Percentiles rank a stretch among this genome's conserved stretches.
Evolutionary conservation across 2,888 invertebrate genomes (phyloP).

Genomic region (Beris chalybata): DNA sequence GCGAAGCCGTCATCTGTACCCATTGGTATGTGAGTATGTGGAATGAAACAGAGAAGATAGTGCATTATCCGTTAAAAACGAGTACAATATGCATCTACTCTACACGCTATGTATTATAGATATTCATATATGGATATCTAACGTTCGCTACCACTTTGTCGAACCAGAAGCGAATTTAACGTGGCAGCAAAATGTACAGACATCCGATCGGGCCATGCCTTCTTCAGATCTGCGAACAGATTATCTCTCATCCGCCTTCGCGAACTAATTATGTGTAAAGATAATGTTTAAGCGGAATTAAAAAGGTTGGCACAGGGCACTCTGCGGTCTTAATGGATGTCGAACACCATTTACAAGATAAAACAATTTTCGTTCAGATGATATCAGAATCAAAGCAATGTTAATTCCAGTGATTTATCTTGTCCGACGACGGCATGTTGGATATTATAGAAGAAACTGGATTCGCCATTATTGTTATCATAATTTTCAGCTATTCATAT

Average conservation of each 20-base stretch:
- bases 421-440: constrained; percentile 26
- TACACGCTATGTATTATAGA: too few species aligned
- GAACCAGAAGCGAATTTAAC: neutral
- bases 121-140: neutral
- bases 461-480: too few species aligned
- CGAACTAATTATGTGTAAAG: constrained; percentile 32
- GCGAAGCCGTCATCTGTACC: too few species aligned
- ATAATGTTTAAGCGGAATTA: constrained; percentile 21
- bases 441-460: constrained; percentile 4
- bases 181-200: neutral
- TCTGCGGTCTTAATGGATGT: constrained; percentile 30
- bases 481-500: too few species aligned
- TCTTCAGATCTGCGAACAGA: neutral
- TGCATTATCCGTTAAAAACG: too few species aligned
- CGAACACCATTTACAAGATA: constrained; percentile 33
- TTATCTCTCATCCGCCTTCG: constrained; percentile 24
- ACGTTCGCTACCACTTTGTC: neutral
- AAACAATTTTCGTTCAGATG: constrained; percentile 28
- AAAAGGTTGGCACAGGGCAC: constrained; percentile 25
- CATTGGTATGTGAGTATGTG: too few species aligned
- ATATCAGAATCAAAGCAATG: constrained; percentile 19
- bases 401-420: constrained; percentile 31
- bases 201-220: neutral
- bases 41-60: too few species aligned
- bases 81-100: too few species aligned